Base-by-base conservation (phyloP, 2,888 invertebrate genomes). In the Sinodicranocentrus sp. region DNA sequence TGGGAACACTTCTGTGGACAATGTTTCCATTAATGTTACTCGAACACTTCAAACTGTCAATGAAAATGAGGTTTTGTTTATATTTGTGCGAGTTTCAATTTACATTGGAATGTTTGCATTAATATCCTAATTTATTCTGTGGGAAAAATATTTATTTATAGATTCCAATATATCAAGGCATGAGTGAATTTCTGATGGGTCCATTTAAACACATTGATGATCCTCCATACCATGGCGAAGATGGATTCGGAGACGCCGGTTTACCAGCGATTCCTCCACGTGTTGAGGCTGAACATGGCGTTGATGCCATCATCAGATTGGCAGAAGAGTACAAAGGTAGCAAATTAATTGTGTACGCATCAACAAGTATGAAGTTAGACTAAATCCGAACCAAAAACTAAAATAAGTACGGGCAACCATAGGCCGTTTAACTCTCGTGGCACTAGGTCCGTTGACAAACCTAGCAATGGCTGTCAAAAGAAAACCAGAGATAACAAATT, bases 371-470 rank as follows among this genome's bases (percentile, higher is more conserved):
- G n/a, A n/a, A n/a, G n/a, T n/a, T n/a, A n/a, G n/a, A n/a, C n/a
- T n/a, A n/a, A n/a, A n/a, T n/a, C n/a, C n/a, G n/a, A n/a, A n/a
- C n/a, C n/a, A n/a, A n/a, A n/a, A n/a, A n/a, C n/a, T n/a, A n/a
- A n/a, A n/a, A n/a, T n/a, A n/a, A n/a, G n/a, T n/a, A n/a, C n/a
- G n/a, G n/a, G n/a, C n/a, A n/a, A n/a, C 33, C 5, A 10, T 33
- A 33, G 33, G 89, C 13, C 43, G 61, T 71, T 52, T 84, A 89
- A 63, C 72, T 90, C 23, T 89, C n/a, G 43, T 23, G 2, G 86
- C 57, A 2, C 72, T 59, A 92, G 96, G 94, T 0, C 94, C 97
- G 0, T 90, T 97, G 26, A 96, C 96, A 0, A 97, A 96, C 89
- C 91, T 96, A 59, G 97, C 96, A 0, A 89, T 96, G 82, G 94